phyloP scores from a whole-genome alignment of 2,888 invertebrate species.

The Spilarctia lutea region DNA sequence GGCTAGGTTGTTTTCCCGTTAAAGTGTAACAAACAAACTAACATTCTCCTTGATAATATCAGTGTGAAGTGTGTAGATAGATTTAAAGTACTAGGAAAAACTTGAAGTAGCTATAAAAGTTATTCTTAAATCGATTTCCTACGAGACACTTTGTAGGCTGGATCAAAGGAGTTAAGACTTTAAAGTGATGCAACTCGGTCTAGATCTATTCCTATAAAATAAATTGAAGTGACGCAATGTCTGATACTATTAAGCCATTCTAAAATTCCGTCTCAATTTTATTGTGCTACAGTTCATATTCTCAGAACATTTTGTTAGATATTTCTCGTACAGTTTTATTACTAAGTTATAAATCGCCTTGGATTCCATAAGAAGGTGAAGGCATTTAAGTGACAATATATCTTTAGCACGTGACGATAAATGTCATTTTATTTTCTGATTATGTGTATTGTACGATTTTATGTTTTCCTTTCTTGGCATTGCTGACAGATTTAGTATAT shows the following conservation, averaged over 20 bases:
- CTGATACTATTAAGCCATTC: not conserved
- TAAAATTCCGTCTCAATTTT: not conserved
- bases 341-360: conserved; percentile 2
- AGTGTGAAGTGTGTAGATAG: no score
- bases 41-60: no score
- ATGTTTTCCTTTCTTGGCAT: not conserved
- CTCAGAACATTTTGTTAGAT: not conserved
- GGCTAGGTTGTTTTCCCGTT: no score
- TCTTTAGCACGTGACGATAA: not conserved
- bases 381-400: not conserved
- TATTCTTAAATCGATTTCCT: not conserved
- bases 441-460: not conserved
- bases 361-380: not conserved
- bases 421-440: conserved; percentile 1
- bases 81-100: not conserved
- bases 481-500: not conserved
- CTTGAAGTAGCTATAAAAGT: not conserved
- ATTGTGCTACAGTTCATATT: not conserved
- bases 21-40: no score
- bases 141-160: not conserved
- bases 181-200: not conserved
- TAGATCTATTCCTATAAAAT: not conserved
- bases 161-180: not conserved
- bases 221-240: not conserved
- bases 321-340: conserved; percentile 1